A percentile compares a stretch with the other conserved stretches of the same genome.
phyloP scores from a whole-genome alignment of 1,140 invertebrate genomes.

The Musca domestica region DNA sequence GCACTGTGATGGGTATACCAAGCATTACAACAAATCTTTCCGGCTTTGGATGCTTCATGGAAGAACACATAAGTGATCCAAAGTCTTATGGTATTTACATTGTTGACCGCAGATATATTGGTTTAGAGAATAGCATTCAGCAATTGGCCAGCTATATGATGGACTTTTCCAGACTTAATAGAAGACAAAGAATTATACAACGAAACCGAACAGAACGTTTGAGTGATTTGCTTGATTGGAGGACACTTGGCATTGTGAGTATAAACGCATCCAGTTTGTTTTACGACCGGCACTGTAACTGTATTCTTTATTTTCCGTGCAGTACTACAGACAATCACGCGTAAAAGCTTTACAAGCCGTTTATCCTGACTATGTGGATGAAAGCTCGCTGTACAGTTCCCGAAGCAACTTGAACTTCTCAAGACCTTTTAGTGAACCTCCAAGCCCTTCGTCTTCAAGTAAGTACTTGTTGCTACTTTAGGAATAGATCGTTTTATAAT shows the following conservation, averaged over 20 bases:
- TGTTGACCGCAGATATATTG: conserved; percentile 86
- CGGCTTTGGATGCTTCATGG: conserved; percentile 84
- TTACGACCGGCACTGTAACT: too few species aligned
- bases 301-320: conserved; percentile 6
- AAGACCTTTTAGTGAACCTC: conserved; percentile 88
- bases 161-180: conserved; percentile 85
- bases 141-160: conserved; percentile 93
- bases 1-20: conserved; percentile 99
- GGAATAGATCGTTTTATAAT: background rate
- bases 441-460: conserved; percentile 79
- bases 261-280: too few species aligned
- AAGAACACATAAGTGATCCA: conserved; percentile 96
- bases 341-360: conserved; percentile 79
- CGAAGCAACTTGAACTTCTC: conserved; percentile 74
- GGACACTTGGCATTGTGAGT: conserved; percentile 86
- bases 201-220: conserved; percentile 95
- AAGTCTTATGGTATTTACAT: conserved; percentile 99
- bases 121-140: conserved; percentile 85
- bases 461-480: conserved; percentile 41
- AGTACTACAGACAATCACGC: conserved; percentile 94
- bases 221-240: conserved; percentile 97
- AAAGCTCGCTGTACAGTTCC: conserved; percentile 58
- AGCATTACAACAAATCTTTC: conserved; percentile 95
- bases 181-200: conserved; percentile 96
- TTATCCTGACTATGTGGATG: conserved; percentile 81